Evolutionary conservation across 2,888 invertebrate genomes (phyloP), one percentile per base, ranked within the genome.

Genomic region (Metopia argyrocephala): DNA sequence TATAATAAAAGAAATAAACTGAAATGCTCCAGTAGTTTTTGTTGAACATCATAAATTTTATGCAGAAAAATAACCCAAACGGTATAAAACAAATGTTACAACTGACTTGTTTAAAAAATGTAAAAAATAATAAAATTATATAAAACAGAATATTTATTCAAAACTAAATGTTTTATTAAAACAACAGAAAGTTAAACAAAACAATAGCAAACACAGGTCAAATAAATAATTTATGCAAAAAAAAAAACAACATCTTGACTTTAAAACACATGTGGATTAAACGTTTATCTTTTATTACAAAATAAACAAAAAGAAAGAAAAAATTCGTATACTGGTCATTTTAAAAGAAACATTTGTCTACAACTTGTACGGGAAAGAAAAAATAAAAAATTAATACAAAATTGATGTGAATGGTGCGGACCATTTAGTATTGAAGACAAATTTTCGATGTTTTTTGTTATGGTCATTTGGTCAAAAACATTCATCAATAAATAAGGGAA

Each of bases 391-490:
- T n/a, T n/a, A n/a, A n/a, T n/a, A n/a, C n/a, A n/a, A n/a, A n/a
- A n/a, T n/a, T n/a, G n/a, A n/a, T n/a, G n/a, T 38, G 38, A 18
- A n/a, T 65, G n/a, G 21, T 46, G 27, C 15, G 18, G 25, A 61
- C 56, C 69, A 73, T 65, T 74, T 74, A 65, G 21, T 66, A 65
- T 46, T 57, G 61, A 73, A 82, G 79, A 82, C 79, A 73, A 69
- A 79, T 76, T 76, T 79, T 59, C 64, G 82, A 84, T 84, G 83
- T 82, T 84, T 84, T 85, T n/a, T n/a, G n/a, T n/a, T 85, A 85
- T 82, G 85, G 84, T 83, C 85, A 85, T 84, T 85, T 85, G 85
- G 82, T 84, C 83, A 83, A 70, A 70, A 46, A 80, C 62, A 73
- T 68, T 52, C 27, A 20, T 12, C 3, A 25, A 46, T 28, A 18